Base-by-base conservation (phyloP, 1,140 invertebrate species). In the Latrodectus geometricus region DNA sequence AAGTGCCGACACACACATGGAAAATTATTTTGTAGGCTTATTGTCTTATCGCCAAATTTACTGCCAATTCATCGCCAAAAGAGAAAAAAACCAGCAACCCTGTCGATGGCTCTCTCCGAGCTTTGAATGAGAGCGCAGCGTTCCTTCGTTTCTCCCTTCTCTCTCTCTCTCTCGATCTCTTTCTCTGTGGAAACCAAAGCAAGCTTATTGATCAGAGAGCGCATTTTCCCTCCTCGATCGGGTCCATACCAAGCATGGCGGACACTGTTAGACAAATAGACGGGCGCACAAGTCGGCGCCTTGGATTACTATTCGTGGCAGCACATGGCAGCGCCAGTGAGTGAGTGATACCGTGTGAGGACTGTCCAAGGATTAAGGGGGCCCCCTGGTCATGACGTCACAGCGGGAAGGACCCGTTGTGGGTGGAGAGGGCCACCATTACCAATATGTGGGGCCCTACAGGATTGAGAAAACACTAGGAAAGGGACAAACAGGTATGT, bases 401-500 rank as follows among this genome's bases (percentile, higher is more conserved):
- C 78, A 81, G 23, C 35, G 86, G 68, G 79, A 83, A 23, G 52
- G 69, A 23, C 72, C 73, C 49, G 48, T 50, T n/a, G 80, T 66
- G 48, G 79, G 68, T 20, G 72, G 73, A n/a, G 87, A 88, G 82
- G 78, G 74, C 61, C 88, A 89, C 82, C 88, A 88, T 73, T 88
- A 88, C 91, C 96, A 97, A 92, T 99, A 97, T 93, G 97, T 99
- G 87, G 98, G 98, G 72, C 98, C 98, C 66, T 99, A 99, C 92
- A 93, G 97, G 90, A 93, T 99, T 90, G 98, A 99, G 92, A 99
- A 99, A 91, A 99, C 98, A 52, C 94, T 99, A 72, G 98, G 98
- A 83, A 99, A 99, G 92, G 98, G 98, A 81, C 98, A 99, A 92
- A 99, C 98, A 91, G 98, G 98, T 99, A 93, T 89, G 91, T 69